phyloP scores from a whole-genome alignment of 2,888 invertebrate genomes.

The Synanthedon tipuliformis region DNA sequence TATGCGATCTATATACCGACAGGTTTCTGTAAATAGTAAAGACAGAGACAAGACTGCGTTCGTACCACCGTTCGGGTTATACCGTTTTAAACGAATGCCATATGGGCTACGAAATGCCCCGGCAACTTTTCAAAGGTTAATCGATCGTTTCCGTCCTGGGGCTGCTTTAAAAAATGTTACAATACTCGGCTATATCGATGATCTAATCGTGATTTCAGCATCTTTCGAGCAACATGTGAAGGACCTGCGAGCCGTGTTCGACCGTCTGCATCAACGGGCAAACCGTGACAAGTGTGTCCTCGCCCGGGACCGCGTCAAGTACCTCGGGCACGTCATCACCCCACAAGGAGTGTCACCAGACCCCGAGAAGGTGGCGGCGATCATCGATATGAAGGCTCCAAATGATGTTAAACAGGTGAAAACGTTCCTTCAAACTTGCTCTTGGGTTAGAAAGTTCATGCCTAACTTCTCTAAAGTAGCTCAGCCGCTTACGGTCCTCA shows the following conservation, averaged over 20 bases:
- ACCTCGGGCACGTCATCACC: slow-evolving; percentile 20
- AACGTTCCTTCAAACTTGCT: slow-evolving; percentile 15
- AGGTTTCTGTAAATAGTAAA: slow-evolving; percentile 5
- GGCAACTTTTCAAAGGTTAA: too few species aligned
- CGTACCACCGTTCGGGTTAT: too few species aligned
- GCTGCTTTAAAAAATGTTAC: slow-evolving; percentile 8
- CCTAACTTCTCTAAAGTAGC: slow-evolving; percentile 10
- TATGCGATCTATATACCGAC: slow-evolving; percentile 12
- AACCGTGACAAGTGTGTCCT: slow-evolving; percentile 10
- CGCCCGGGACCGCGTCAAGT: slow-evolving; percentile 21
- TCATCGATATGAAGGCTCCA: slow-evolving; percentile 3
- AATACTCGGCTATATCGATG: slow-evolving; percentile 19
- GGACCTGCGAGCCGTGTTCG: slow-evolving; percentile 17
- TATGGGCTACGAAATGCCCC: too few species aligned
- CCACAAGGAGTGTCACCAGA: slow-evolving; percentile 16
- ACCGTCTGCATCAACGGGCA: slow-evolving; percentile 11
- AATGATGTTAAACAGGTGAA: slow-evolving; percentile 1
- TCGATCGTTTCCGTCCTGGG: slow-evolving; percentile 2
- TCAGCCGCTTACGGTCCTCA: slow-evolving; percentile 11
- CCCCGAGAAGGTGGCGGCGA: slow-evolving; percentile 18
- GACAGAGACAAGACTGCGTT: too few species aligned
- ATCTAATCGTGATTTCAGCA: slow-evolving; percentile 16
- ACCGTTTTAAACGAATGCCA: too few species aligned
- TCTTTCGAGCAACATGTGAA: slow-evolving; percentile 15
- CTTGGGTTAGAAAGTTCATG: slow-evolving; percentile 20